phyloP scores from a whole-genome alignment of 2,888 invertebrate species.

The Margaritifera margaritifera region DNA sequence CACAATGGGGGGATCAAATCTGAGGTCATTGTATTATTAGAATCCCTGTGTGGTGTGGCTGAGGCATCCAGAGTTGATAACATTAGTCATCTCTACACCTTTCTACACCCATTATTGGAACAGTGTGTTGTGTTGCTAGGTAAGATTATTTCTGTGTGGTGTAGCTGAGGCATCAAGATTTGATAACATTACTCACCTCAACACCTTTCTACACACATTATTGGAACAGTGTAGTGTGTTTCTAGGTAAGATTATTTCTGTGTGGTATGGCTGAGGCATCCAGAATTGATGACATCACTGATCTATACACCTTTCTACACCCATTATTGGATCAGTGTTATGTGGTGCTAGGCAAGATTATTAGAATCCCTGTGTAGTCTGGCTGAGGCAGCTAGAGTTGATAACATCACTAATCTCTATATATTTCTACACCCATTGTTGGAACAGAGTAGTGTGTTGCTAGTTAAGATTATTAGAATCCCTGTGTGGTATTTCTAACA shows the following conservation, averaged over 20 bases:
- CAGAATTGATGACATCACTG: slow-evolving; percentile 28
- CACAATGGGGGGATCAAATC: slow-evolving; percentile 80
- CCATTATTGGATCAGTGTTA: slow-evolving; percentile 81
- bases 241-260: slow-evolving; percentile 75
- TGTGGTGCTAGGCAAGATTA: slow-evolving; percentile 77
- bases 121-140: slow-evolving; percentile 81
- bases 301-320: background rate
- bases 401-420: slow-evolving; percentile 74
- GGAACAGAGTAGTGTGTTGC: slow-evolving; percentile 80
- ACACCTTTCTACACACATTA: slow-evolving; percentile 79
- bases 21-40: slow-evolving; percentile 83
- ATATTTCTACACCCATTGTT: slow-evolving; percentile 80
- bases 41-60: slow-evolving; percentile 77
- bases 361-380: slow-evolving; percentile 75
- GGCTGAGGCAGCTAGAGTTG: slow-evolving; percentile 62
- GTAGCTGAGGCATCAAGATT: slow-evolving; percentile 66
- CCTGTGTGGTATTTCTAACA: slow-evolving; percentile 74
- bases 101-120: slow-evolving; percentile 79
- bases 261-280: slow-evolving; percentile 68
- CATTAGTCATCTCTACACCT: slow-evolving; percentile 75
- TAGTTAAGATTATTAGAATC: slow-evolving; percentile 77
- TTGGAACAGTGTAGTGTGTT: slow-evolving; percentile 81
- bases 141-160: slow-evolving; percentile 72
- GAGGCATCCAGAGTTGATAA: slow-evolving; percentile 66
- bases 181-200: slow-evolving; percentile 72